Evolutionary conservation across 2,888 invertebrate species (phyloP), one percentile per base, ranked within the genome.

Genomic region (Troides aeacus): DNA sequence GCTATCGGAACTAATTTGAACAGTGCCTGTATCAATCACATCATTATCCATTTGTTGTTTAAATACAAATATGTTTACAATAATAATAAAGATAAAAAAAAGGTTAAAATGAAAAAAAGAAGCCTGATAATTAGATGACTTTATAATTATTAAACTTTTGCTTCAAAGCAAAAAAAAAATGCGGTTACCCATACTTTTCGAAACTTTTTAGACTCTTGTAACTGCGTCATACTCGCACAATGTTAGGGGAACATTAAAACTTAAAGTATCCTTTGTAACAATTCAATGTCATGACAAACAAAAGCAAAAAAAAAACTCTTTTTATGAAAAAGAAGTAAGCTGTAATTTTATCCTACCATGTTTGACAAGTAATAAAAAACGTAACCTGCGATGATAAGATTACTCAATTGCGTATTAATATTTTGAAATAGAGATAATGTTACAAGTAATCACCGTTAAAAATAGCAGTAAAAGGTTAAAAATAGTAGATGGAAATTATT

Each of bases 201-300:
- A 56, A 63, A 66, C 56, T 70, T 66, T 66, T 59, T 53, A 58
- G 57, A 63, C 58, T 70, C 66, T 62, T 59, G 58, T 62, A 70
- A 66, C 65, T 70, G 64, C 68, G 53, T 66, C 66, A 50, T 62
- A 70, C 63, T 66, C 66, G 42, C 63, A 56, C 60, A 65, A 60
- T 66, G 60, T 64, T 70, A 63, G 39, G 59, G 24, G n/a, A 66
- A 63, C 66, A 66, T 70, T 63, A 70, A 59, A 66, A 66, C 65
- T 69, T 58, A 62, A 60, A 66, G 53, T 57, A 62, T 65, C 61
- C 10, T 65, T 64, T 57, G 58, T 62, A 65, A 65, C 42, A 24
- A 42, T 56, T 61, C n/a, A n/a, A 53, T 53, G 3, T 53, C 1
- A n/a, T 2, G 2, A n/a, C 18, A 53, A 18, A 6, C 53, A 53